A percentile compares a stretch with the other conserved stretches of the same genome.
These are phyloP conservation scores for Geophilus truncorum DNA, from an alignment of 2,888 invertebrate genomes.

Conservation along the genomic window DNA sequence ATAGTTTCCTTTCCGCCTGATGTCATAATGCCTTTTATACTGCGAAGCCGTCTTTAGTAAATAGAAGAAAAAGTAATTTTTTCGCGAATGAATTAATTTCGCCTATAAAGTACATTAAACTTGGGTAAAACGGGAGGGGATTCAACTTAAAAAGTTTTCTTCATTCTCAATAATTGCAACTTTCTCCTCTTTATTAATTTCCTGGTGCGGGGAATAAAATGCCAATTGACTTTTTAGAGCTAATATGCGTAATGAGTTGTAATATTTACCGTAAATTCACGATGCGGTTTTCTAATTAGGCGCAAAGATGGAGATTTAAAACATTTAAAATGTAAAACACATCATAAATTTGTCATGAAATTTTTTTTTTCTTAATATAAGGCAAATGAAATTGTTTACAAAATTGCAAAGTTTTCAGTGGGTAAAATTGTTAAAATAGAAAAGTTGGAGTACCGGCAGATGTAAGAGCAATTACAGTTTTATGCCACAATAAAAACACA, in stretches of 20 bases:
- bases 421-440: neutral
- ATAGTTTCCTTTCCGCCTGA: constrained; percentile 65
- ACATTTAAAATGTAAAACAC: neutral
- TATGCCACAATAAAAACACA: neutral
- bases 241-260: neutral
- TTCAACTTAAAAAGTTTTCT: neutral
- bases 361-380: too few species aligned
- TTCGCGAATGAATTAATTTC: neutral
- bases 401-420: too few species aligned
- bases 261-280: neutral
- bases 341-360: neutral
- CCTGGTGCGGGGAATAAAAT: neutral
- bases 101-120: neutral
- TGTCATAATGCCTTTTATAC: constrained; percentile 78
- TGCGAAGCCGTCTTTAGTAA: constrained; percentile 74
- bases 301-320: neutral
- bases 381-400: too few species aligned
- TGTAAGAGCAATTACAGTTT: neutral
- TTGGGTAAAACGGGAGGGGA: neutral
- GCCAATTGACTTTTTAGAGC: neutral
- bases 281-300: neutral
- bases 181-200: neutral
- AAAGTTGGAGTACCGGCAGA: neutral
- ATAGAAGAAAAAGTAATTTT: neutral
- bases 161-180: neutral